These are phyloP conservation scores for Channa striata DNA, from an alignment of 2,797 vertebrate genomes.

Conservation along the genomic window DNA sequence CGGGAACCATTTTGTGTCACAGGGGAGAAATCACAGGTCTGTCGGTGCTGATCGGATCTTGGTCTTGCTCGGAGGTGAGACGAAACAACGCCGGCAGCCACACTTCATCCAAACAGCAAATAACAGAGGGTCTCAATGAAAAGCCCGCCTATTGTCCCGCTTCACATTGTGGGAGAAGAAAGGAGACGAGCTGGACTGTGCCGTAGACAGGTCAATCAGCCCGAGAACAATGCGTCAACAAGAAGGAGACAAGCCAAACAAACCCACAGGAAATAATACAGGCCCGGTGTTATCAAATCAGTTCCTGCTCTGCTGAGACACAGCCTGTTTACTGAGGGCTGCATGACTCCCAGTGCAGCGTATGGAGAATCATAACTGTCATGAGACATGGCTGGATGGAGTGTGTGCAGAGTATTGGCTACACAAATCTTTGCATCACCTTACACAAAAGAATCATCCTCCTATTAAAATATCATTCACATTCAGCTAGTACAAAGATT, in stretches of 20 bases:
- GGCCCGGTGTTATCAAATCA: slow-evolving; percentile 16
- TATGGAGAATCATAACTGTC: neutral
- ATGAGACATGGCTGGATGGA: neutral
- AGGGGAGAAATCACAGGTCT: slow-evolving; percentile 29
- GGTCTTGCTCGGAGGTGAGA: slow-evolving; percentile 35
- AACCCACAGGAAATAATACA: slow-evolving; percentile 21
- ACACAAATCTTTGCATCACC: neutral
- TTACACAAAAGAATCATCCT: too few relatives aligned
- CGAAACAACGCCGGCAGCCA: slow-evolving; percentile 41
- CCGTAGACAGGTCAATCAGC: slow-evolving; percentile 38
- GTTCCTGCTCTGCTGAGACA: slow-evolving; percentile 1
- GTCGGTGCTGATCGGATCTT: slow-evolving; percentile 52
- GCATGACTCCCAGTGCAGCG: neutral
- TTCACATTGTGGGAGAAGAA: slow-evolving; percentile 26
- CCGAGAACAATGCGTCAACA: slow-evolving; percentile 35
- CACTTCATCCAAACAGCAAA: slow-evolving; percentile 38
- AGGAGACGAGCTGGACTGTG: slow-evolving; percentile 34
- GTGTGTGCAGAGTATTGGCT: too few relatives aligned
- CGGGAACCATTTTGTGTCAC: slow-evolving; percentile 14
- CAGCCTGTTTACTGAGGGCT: neutral
- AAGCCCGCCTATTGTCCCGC: slow-evolving; percentile 27
- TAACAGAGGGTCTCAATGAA: slow-evolving; percentile 44
- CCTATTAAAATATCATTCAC: too few relatives aligned
- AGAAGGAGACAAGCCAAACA: slow-evolving; percentile 12
- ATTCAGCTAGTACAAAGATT: too few relatives aligned